These are phyloP conservation scores for Oncorhynchus clarkii DNA, from an alignment of 2,113 vertebrate genomes.

Conservation along the genomic window DNA sequence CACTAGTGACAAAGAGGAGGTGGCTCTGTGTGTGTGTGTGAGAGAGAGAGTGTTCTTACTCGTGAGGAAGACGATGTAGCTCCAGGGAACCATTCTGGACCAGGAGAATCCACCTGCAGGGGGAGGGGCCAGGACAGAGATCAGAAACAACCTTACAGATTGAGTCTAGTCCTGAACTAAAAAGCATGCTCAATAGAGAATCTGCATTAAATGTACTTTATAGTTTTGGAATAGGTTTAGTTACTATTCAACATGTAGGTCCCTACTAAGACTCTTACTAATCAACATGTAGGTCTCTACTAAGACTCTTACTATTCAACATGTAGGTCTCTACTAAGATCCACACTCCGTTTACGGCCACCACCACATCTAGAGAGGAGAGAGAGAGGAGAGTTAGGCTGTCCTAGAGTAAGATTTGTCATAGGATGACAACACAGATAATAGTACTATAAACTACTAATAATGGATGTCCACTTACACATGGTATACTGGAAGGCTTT, in stretches of 20 bases:
- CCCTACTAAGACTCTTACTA: too few species aligned
- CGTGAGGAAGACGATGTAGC: slow-evolving; percentile 93
- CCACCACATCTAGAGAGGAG: slow-evolving; percentile 81
- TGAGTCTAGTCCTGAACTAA: neutral
- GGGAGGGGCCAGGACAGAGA: slow-evolving; percentile 8
- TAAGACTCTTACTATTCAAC: too few species aligned
- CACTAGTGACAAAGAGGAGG: neutral
- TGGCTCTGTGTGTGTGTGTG: neutral
- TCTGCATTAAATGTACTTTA: too few species aligned
- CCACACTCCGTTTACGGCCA: slow-evolving; percentile 94
- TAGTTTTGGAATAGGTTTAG: too few species aligned
- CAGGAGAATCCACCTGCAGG: slow-evolving; percentile 85
- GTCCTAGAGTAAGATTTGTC: too few species aligned
- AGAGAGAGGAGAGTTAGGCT: neutral
- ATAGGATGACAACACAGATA: too few species aligned
- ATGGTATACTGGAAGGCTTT: slow-evolving; percentile 90
- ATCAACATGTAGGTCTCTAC: too few species aligned
- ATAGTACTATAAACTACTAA: neutral
- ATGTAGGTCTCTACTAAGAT: slow-evolving; percentile 57
- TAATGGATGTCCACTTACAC: slow-evolving; percentile 81
- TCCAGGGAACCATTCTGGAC: slow-evolving; percentile 87
- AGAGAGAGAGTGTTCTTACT: slow-evolving; percentile 72
- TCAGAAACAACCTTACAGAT: neutral
- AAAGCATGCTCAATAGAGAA: too few species aligned
- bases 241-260: slow-evolving; percentile 72